A percentile compares a stretch with the other conserved stretches of the same genome.
These are phyloP conservation scores for Sander vitreus DNA, from an alignment of 2,113 vertebrate genomes.

Conservation along the genomic window DNA sequence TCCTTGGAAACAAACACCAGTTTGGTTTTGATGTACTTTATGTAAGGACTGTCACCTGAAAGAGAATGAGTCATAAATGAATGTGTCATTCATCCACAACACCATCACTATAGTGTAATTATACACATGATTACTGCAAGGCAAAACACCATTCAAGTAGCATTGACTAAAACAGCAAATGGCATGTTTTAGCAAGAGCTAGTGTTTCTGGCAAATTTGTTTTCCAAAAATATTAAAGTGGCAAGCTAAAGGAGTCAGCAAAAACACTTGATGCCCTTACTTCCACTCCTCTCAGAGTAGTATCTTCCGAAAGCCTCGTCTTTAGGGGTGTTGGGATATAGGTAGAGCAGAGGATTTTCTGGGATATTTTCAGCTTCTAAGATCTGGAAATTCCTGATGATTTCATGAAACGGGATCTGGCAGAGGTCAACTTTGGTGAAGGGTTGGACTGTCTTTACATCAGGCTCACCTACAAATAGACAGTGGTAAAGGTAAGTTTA, in stretches of 20 bases:
- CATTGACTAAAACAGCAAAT: background rate
- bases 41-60: constrained; percentile 80
- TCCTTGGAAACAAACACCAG: constrained; percentile 84
- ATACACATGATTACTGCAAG: background rate
- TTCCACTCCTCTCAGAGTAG: constrained; percentile 84
- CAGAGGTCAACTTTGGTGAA: constrained; percentile 89
- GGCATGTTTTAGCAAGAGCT: background rate
- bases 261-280: constrained; percentile 65
- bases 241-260: background rate
- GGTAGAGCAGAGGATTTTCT: constrained; percentile 89
- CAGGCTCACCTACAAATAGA: constrained; percentile 76
- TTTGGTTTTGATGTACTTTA: constrained; percentile 85
- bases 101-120: background rate
- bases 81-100: background rate
- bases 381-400: constrained; percentile 91
- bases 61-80: constrained; percentile 33
- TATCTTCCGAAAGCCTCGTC: constrained; percentile 91
- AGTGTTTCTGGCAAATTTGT: background rate
- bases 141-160: background rate
- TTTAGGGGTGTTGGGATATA: constrained; percentile 89
- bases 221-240: background rate
- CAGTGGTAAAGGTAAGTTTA: background rate
- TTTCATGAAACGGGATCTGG: constrained; percentile 90
- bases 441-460: constrained; percentile 87
- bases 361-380: constrained; percentile 88